Evolutionary conservation across 2,113 vertebrate genomes (phyloP).

Genomic region (Pterocles burchelli): DNA sequence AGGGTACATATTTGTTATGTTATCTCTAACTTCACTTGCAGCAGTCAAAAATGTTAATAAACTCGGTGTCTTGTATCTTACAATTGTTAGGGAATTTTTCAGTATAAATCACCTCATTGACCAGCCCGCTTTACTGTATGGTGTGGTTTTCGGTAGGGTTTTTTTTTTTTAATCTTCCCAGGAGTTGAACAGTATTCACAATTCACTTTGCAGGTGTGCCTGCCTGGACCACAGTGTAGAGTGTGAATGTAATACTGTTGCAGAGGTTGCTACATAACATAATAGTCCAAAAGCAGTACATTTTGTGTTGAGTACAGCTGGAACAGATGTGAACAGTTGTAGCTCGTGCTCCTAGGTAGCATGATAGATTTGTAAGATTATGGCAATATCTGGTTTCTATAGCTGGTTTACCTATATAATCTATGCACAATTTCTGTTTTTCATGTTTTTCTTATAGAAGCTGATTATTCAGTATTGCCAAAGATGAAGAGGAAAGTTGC

Average conservation of each 20-base stretch:
- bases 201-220: rapidly evolving
- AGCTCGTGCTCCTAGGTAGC: neutral
- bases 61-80: neutral
- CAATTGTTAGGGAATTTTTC: neutral
- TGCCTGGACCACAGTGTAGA: neutral
- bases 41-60: neutral
- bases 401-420: neutral
- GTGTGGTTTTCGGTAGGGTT: neutral
- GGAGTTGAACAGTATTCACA: neutral
- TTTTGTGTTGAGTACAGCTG: neutral
- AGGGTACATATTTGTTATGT: no score
- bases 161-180: neutral
- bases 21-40: no score
- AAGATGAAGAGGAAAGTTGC: conserved; percentile 85
- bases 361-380: neutral
- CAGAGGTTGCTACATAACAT: neutral
- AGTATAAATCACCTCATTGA: neutral
- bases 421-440: neutral
- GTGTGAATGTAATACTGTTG: neutral
- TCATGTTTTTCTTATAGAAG: neutral
- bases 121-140: neutral
- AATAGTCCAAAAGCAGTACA: neutral
- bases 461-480: neutral
- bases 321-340: rapidly evolving
- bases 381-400: neutral